A percentile compares a stretch with the other conserved stretches of the same genome.
These are phyloP conservation scores for Sterna hirundo DNA, from an alignment of 2,113 vertebrate species.

Conservation along the genomic window DNA sequence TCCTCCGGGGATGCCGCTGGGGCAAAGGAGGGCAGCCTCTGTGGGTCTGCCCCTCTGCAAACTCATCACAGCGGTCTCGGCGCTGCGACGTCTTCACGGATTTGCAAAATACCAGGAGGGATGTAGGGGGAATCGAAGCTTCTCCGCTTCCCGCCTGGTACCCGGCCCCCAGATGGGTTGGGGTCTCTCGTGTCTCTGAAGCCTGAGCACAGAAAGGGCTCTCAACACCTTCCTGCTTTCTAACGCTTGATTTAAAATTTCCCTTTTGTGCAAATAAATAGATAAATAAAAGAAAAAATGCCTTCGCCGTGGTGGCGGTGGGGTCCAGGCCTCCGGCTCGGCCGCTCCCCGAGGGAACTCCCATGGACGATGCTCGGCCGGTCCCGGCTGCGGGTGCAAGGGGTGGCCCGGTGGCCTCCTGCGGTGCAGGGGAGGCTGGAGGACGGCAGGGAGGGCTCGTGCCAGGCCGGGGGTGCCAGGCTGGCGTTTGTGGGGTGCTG, in stretches of 20 bases:
- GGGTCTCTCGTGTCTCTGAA: rapidly evolving
- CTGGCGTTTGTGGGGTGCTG: neutral
- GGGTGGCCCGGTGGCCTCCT: neutral
- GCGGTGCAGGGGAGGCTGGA: neutral
- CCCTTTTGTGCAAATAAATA: neutral
- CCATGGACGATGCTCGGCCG: rapidly evolving
- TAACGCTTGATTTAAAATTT: neutral
- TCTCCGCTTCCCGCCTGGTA: rapidly evolving
- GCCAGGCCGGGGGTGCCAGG: neutral
- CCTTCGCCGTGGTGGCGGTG: rapidly evolving
- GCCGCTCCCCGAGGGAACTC: neutral
- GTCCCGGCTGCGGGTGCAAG: rapidly evolving
- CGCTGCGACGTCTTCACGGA: rapidly evolving
- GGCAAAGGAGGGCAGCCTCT: neutral
- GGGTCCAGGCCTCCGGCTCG: neutral
- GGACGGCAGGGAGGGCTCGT: neutral
- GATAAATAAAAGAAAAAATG: neutral
- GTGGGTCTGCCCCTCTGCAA: neutral
- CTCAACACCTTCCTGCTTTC: neutral
- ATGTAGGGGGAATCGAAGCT: rapidly evolving
- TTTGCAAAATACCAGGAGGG: neutral
- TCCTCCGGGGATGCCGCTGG: rapidly evolving
- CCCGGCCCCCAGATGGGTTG: neutral
- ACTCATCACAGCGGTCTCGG: neutral
- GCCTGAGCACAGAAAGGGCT: neutral